Conservation (phyloP, 1,140 invertebrate species). For the Helicoverpa zea region DNA sequence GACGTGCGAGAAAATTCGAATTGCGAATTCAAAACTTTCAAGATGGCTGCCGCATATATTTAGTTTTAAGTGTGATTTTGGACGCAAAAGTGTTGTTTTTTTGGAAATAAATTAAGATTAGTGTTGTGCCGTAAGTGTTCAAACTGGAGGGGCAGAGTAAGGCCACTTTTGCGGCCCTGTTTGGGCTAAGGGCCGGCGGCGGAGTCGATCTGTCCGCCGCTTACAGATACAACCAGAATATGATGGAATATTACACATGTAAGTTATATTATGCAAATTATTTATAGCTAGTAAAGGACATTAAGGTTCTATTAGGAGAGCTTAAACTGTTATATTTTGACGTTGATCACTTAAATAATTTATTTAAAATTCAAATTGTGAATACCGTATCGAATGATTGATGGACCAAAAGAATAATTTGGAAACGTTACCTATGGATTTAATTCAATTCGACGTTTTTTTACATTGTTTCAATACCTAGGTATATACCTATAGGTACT, state of each 20-base stretch:
- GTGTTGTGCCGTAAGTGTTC: constrained; percentile 64
- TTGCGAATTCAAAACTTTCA: constrained; percentile 42
- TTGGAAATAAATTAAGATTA: constrained; percentile 45
- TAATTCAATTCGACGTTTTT: too few species aligned
- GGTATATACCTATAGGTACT: too few species aligned
- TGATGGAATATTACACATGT: constrained; percentile 99
- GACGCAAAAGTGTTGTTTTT: constrained; percentile 6
- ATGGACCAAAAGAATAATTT: too few species aligned
- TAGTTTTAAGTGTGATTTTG: constrained; percentile 52
- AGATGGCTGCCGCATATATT: constrained; percentile 52
- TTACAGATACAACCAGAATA: constrained; percentile 98
- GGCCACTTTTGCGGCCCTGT: constrained; percentile 85
- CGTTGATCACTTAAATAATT: too few species aligned
- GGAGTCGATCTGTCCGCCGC: constrained; percentile 96
- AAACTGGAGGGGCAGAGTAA: constrained; percentile 86
- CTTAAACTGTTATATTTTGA: too few species aligned
- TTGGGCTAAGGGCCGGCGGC: constrained; percentile 84
- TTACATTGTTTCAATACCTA: too few species aligned
- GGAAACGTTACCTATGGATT: too few species aligned
- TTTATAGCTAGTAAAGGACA: too few species aligned
- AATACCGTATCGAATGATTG: too few species aligned
- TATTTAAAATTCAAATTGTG: too few species aligned
- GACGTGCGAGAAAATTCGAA: constrained; percentile 10
- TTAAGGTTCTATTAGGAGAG: too few species aligned
- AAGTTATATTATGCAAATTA: constrained; percentile 86